Evolutionary conservation across 2,113 vertebrate genomes (phyloP).

Genomic region (Psilopogon haemacephalus): DNA sequence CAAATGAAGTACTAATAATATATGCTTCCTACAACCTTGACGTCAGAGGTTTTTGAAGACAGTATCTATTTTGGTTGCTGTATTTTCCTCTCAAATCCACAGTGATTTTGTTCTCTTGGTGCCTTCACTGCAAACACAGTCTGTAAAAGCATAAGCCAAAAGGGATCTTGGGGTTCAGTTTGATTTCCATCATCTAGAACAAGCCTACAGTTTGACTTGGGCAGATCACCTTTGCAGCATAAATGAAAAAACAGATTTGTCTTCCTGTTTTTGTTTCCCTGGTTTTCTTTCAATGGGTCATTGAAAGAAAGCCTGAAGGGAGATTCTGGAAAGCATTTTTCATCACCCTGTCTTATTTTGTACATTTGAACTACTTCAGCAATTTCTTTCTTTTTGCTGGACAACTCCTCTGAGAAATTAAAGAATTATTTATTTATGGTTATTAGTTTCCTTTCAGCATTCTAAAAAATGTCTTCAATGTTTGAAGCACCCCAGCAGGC

Average conservation of each 20-base stretch:
- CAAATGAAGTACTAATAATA: background rate
- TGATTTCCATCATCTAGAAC: background rate
- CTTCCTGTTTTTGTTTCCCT: constrained; percentile 6
- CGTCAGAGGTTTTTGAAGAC: background rate
- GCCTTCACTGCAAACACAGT: background rate
- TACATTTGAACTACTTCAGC: constrained; percentile 57
- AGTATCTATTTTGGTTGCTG: background rate
- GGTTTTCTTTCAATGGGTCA: constrained; percentile 20
- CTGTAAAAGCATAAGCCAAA: background rate
- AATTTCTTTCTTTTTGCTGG: constrained; percentile 54
- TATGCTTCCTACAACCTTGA: background rate
- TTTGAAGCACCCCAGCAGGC: constrained; percentile 50
- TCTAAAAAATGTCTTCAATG: constrained; percentile 50
- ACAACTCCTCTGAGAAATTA: constrained; percentile 65
- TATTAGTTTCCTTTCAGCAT: constrained; percentile 61
- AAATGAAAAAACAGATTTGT: constrained; percentile 19
- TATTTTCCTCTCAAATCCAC: background rate
- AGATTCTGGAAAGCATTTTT: constrained; percentile 44
- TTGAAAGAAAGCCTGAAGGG: constrained; percentile 47
- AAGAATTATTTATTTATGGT: constrained; percentile 69
- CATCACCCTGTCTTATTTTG: constrained; percentile 31
- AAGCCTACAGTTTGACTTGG: background rate
- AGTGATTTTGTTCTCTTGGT: background rate
- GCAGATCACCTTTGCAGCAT: background rate
- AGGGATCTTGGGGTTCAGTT: background rate